Conservation (phyloP, 30 jellyfish, hydroid and myxozoan species). For the Calvadosia cruxmelitensis region DNA sequence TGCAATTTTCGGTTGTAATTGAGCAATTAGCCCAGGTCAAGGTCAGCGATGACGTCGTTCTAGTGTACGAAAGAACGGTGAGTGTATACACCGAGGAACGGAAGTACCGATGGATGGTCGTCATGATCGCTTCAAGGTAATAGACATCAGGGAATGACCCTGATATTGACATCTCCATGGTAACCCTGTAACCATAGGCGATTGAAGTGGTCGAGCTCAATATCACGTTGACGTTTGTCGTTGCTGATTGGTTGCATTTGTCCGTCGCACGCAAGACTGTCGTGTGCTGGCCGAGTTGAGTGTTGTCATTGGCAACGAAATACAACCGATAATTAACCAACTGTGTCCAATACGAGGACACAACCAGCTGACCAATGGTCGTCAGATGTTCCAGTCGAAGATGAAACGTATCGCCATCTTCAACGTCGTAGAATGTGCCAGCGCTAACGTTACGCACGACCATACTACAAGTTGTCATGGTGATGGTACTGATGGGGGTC, state of each 20-base stretch:
- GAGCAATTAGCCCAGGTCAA: neutral
- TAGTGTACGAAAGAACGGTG: neutral
- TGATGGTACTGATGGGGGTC: conserved; percentile 12
- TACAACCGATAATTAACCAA: conserved; percentile 4
- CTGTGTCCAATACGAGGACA: conserved; percentile 10
- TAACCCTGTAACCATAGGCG: neutral
- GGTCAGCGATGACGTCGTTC: neutral
- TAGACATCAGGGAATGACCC: neutral
- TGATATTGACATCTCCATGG: neutral
- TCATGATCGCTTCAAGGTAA: neutral
- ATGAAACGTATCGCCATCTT: conserved; percentile 58
- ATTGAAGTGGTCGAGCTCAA: neutral
- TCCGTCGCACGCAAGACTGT: conserved; percentile 29
- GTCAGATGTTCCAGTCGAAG: conserved; percentile 1
- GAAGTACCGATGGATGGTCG: neutral
- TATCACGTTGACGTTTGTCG: conserved; percentile 4
- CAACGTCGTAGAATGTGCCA: conserved; percentile 59
- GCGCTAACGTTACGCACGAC: conserved; percentile 30
- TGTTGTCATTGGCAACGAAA: conserved; percentile 18
- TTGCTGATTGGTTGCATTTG: conserved; percentile 22
- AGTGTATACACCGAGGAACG: neutral
- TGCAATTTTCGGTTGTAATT: neutral
- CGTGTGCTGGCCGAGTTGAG: neutral
- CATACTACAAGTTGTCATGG: conserved; percentile 28
- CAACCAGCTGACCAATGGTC: neutral